Evolutionary conservation across 64 coral and sea anemone genomes (phyloP).

Genomic region (Dendronephthya gigantea): DNA sequence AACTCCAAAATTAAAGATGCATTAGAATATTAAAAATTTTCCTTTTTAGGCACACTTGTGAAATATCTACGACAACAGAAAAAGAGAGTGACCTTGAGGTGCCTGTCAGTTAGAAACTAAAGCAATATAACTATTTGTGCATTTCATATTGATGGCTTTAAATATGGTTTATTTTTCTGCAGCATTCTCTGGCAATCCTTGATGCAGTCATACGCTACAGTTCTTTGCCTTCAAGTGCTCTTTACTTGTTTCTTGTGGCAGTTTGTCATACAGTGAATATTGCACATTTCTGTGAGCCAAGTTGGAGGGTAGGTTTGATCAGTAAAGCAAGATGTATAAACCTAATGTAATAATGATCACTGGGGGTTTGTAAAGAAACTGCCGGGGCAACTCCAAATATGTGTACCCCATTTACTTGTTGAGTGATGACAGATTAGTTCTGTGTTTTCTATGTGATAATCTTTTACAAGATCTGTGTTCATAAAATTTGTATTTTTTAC

Average conservation of each 20-base stretch:
- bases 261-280: constrained; percentile 81
- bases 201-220: constrained; percentile 92
- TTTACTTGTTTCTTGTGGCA: constrained; percentile 72
- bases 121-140: no score
- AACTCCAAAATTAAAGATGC: no score
- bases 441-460: background rate
- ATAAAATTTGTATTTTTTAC: constrained; percentile 7
- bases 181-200: constrained; percentile 55
- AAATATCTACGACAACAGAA: constrained; percentile 62
- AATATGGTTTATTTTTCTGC: no score
- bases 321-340: no score
- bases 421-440: no score
- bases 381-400: no score
- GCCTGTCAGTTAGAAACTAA: no score
- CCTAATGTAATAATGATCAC: no score
- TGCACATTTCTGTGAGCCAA: constrained; percentile 72
- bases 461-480: background rate
- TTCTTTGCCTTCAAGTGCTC: constrained; percentile 57
- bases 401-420: no score
- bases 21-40: background rate
- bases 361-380: no score
- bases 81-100: constrained; percentile 75
- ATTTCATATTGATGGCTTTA: no score
- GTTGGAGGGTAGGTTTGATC: constrained; percentile 83
- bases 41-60: constrained; percentile 52